Base-by-base conservation (phyloP, 2,888 invertebrate genomes). In the Drosophila kambysellisi region DNA sequence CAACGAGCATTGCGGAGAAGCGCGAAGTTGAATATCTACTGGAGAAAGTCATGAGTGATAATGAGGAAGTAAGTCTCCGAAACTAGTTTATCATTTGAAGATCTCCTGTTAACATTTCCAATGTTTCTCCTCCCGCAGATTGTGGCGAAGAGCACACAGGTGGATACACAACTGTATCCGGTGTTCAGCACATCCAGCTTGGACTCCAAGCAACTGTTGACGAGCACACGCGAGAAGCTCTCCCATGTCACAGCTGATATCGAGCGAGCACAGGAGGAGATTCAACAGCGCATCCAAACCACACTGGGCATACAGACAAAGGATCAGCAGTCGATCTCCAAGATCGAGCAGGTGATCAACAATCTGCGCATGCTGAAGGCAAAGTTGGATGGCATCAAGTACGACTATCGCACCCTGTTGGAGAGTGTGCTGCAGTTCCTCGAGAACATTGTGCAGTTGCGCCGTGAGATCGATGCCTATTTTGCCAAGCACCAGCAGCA, bases 151-250 rank as follows among this genome's bases (percentile, higher is more conserved):
- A 95, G 95, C 81, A 94, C 95, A 5, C 95, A 95, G 92, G 94
- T 96, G 86, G 96, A 96, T 90, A 94, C 95, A 56, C 96, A 96
- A 88, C 93, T 97, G 68, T 97, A 96, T 94, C 97, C 97, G 30
- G 94, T 96, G 56, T 95, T 97, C 78, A 95, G 95, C 56, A 95
- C 95, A 20, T 94, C 94, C 70, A 94, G 95, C 5, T 94, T 94
- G 52, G 94, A 94, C 78, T 94, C 96, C 17, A 93, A 93, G 74
- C 94, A 94, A 54, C 93, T 96, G 75, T 92, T 94, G 41, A 91
- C 93, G 37, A 94, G 94, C 86, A 94, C 96, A 11, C 94, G 95
- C 79, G 94, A 94, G 57, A 95, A 95, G 89, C 93, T 95, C 52
- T 91, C 93, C 52, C 93, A 94, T 25, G 94, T 95, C 58, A 90